Conservation (phyloP, 2,113 vertebrate genomes). For the Vulpes vulpes region DNA sequence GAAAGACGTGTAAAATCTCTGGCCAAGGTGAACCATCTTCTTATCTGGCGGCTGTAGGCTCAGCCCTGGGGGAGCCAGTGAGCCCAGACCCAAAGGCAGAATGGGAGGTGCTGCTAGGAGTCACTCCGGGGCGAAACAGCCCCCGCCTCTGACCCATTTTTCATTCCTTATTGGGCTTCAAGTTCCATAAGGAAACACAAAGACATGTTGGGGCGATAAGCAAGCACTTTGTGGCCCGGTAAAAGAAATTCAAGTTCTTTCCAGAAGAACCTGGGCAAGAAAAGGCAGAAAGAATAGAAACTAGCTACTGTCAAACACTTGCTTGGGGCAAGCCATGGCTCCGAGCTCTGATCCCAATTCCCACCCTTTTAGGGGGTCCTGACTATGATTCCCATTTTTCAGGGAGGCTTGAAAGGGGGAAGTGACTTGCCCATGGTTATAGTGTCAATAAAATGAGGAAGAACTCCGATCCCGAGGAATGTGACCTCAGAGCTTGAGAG, state of each 20-base stretch:
- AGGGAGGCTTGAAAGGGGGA: not conserved
- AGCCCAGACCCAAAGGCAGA: not conserved
- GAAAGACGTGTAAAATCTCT: not conserved
- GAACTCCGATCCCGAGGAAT: too few relatives aligned
- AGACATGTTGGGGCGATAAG: not conserved
- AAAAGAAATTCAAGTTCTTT: not conserved
- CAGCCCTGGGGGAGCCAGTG: fast-evolving
- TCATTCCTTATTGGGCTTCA: not conserved
- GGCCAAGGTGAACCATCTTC: not conserved
- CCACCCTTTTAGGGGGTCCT: not conserved
- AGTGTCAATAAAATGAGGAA: not conserved
- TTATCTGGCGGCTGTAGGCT: not conserved
- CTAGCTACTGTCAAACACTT: not conserved
- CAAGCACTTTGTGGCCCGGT: not conserved
- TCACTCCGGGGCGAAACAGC: not conserved
- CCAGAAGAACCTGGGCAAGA: not conserved
- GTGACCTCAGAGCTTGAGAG: fast-evolving
- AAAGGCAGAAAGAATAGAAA: not conserved
- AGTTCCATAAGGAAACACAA: not conserved
- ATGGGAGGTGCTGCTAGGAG: fast-evolving
- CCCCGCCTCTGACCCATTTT: not conserved
- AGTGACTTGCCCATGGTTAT: not conserved
- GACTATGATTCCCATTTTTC: not conserved
- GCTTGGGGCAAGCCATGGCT: not conserved
- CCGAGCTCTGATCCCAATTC: too few relatives aligned